Percentiles rank a stretch among this genome's conserved stretches.
Conservation (phyloP, 1,140 invertebrate species). For the Rhyzopertha dominica region DNA sequence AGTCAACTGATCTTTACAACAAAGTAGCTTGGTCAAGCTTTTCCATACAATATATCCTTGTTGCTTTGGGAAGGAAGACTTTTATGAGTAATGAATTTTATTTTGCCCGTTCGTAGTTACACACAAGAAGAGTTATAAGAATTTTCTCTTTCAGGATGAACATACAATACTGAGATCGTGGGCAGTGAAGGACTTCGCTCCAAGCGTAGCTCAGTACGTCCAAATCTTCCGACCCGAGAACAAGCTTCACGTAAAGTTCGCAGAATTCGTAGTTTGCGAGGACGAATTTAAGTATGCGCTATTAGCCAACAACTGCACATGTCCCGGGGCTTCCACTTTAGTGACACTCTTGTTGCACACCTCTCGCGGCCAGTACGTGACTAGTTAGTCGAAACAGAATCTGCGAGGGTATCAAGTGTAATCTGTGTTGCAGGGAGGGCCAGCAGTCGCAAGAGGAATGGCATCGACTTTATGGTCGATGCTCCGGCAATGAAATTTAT, state of each 20-base stretch:
- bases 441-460: conserved; percentile 95
- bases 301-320: conserved; percentile 95
- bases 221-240: conserved; percentile 98
- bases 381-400: not conserved
- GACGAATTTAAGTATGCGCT: conserved; percentile 97
- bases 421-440: conserved; percentile 75
- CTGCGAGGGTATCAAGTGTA: not conserved
- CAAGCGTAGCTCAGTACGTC: conserved; percentile 92
- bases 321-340: conserved; percentile 92
- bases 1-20: too few relatives aligned
- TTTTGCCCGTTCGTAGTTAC: too few relatives aligned
- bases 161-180: conserved; percentile 96
- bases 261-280: conserved; percentile 95
- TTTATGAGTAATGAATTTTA: too few relatives aligned
- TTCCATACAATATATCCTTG: too few relatives aligned
- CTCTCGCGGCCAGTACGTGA: conserved; percentile 89
- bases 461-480: conserved; percentile 94
- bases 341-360: conserved; percentile 94
- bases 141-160: conserved; percentile 66
- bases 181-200: conserved; percentile 98
- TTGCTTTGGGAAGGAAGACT: too few relatives aligned
- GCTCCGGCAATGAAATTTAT: conserved; percentile 98
- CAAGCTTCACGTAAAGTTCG: conserved; percentile 97
- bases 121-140: too few relatives aligned
- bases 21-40: too few relatives aligned